phyloP scores from a whole-genome alignment of 1,140 invertebrate species.

The Tenebrio molitor region DNA sequence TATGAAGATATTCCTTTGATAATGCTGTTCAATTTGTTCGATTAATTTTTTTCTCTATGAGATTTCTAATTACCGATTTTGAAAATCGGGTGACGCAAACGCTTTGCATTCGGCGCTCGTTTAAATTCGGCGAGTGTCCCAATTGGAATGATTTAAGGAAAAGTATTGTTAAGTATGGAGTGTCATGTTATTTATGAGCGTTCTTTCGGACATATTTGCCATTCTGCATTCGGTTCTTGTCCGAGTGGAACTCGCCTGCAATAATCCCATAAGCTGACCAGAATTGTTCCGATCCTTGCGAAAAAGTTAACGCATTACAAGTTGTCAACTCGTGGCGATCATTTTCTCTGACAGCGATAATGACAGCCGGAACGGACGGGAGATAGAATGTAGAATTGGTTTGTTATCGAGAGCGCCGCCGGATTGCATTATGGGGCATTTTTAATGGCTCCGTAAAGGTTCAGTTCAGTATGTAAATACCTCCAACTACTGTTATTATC shows the following conservation, averaged over 20 bases:
- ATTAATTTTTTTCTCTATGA: too few relatives aligned
- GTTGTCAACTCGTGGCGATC: constrained; percentile 12
- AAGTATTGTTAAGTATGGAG: constrained; percentile 33
- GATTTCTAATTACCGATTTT: too few relatives aligned
- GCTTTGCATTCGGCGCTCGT: not conserved
- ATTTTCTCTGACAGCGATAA: constrained; percentile 28
- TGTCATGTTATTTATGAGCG: constrained; percentile 25
- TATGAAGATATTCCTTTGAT: constrained; percentile 3
- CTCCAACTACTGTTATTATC: constrained; percentile 34
- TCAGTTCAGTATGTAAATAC: constrained; percentile 32
- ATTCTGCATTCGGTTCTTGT: constrained; percentile 8
- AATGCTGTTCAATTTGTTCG: too few relatives aligned
- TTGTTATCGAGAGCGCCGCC: not conserved
- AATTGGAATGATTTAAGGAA: constrained; percentile 30
- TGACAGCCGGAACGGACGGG: constrained; percentile 19
- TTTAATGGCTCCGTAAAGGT: not conserved
- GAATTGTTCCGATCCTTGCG: constrained; percentile 9
- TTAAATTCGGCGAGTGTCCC: constrained; percentile 27
- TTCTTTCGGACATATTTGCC: constrained; percentile 9
- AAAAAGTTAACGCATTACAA: constrained; percentile 16
- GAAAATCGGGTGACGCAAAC: not conserved
- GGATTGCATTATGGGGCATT: not conserved
- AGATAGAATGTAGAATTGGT: constrained; percentile 31
- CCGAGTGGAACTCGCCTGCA: not conserved
- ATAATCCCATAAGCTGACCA: not conserved